Evolutionary conservation across 2,797 vertebrate genomes (phyloP), one percentile per base, ranked within the genome.

Genomic region (Protosalanx chinensis): DNA sequence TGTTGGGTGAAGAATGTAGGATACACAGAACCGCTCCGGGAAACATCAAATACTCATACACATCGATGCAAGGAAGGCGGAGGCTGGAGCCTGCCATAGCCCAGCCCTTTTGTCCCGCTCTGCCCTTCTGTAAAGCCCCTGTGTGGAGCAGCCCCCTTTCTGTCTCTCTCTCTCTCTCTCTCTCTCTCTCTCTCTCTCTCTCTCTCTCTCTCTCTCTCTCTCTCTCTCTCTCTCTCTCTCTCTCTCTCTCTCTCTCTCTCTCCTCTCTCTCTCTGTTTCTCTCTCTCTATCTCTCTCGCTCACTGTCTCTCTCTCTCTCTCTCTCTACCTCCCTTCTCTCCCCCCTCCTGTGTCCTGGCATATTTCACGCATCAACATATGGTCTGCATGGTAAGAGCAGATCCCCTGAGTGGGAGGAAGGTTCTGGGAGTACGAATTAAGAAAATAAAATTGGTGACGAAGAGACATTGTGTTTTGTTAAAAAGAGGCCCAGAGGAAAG

Each of bases 1-100:
- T 73, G 78, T 70, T 81, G 84, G 75, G 79, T 76, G 70, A 86
- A 87, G 81, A 90, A 83, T 86, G 87, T 84, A 79, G 79, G 66
- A 68, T 58, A n/a, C 18, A 35, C 10, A 73, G 77, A 66, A 79
- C 77, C 76, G 84, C 77, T 80, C 79, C 76, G 72, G 67, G 67
- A 82, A 83, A 84, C 85, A 85, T 79, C 77, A 84, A 79, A 78
- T 79, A 58, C 79, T 76, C 72, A 68, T 75, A 70, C 62, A 27
- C 58, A 59, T 59, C 20, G 20, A 59, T 59, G 23, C 20, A 49
- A 15, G 27, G 37, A 23, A 51, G 46, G 46, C 65, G 65, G 65
- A 30, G 46, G 46, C 51, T 16, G 15, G 41, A 53, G 41, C 27
- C 32, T 67, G 3, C 27, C 13, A 20, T 30, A 66, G 65, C 49